These are phyloP conservation scores for Cyrtodaria siliqua DNA, from an alignment of 2,888 invertebrate species.

Conservation along the genomic window DNA sequence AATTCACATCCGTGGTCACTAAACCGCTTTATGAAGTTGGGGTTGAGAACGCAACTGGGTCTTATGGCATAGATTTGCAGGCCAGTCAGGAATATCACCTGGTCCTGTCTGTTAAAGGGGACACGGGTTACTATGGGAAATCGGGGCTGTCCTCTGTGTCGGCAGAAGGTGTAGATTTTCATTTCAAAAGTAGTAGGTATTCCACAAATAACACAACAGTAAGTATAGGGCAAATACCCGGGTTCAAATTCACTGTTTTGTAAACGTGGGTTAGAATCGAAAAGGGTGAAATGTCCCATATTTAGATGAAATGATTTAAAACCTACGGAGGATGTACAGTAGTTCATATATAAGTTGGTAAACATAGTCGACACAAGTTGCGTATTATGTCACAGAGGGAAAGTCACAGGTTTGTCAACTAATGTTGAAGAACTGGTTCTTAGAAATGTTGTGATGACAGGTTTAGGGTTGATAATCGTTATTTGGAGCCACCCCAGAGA, in stretches of 20 bases:
- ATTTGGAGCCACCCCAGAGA: too few species aligned
- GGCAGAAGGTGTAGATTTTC: slow-evolving; percentile 26
- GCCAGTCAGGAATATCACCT: slow-evolving; percentile 48
- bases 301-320: too few species aligned
- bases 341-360: too few species aligned
- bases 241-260: slow-evolving; percentile 43
- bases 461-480: too few species aligned
- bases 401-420: too few species aligned
- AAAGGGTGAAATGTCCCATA: too few species aligned
- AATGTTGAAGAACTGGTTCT: too few species aligned
- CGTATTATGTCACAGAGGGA: too few species aligned
- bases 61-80: slow-evolving; percentile 26
- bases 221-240: slow-evolving; percentile 50
- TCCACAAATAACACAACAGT: slow-evolving; percentile 56
- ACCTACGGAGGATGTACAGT: too few species aligned
- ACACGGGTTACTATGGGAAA: slow-evolving; percentile 52
- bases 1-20: slow-evolving; percentile 8
- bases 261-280: too few species aligned
- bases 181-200: slow-evolving; percentile 43
- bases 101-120: slow-evolving; percentile 31
- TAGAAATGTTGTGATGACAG: too few species aligned
- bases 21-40: slow-evolving; percentile 33
- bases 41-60: slow-evolving; percentile 29
- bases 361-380: too few species aligned
- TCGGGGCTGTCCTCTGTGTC: slow-evolving; percentile 17